Base-by-base conservation (phyloP, 64 coral and sea anemone genomes). In the Pocillopora verrucosa region DNA sequence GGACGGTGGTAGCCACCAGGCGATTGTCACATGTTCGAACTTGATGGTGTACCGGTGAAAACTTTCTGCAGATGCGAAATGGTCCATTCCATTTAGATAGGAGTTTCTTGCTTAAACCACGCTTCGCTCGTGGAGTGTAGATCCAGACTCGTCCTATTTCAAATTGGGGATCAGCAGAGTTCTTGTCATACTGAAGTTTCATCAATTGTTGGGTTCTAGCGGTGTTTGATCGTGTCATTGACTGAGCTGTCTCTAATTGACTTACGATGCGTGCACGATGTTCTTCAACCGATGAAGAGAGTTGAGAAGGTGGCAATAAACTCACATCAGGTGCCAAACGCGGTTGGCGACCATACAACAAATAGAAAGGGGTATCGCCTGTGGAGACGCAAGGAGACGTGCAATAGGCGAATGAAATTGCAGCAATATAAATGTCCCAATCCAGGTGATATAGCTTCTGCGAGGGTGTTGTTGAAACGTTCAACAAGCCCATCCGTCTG, bases 161-260 rank as follows among this genome's bases (percentile, higher is more conserved):
- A 13, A 62, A 86, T 16, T 61, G 56, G 15, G 58, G 20, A 0
- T 30, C 34, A 0, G 63, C 72, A 9, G 89, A 80, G 4, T 19
- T 57, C 3, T 19, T 59, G 25, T 91, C 80, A 34, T 86, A 75
- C 76, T 85, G 78, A 57, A 35, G 59, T 80, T 81, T 93, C 91
- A 94, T 94, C 24, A 36, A 72, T 26, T 94, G 92, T 58, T 94
- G 88, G 0, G 82, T 82, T 6, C 87, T 60, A 13, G 79, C 80
- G 26, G 84, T 94, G 34, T 94, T 94, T 74, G 89, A 87, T 86
- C 81, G n/a, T 1, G 92, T 88, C 9, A 86, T 60, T 11, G 60
- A 58, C 30, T 94, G 92, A 15, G 87, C 56, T 10, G 64, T 77
- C 30, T 94, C 81, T 5, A 89, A 87, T 9, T 78, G 20, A 57